Conservation (phyloP, 2,888 invertebrate species). For the Drosophila acutilabella region DNA sequence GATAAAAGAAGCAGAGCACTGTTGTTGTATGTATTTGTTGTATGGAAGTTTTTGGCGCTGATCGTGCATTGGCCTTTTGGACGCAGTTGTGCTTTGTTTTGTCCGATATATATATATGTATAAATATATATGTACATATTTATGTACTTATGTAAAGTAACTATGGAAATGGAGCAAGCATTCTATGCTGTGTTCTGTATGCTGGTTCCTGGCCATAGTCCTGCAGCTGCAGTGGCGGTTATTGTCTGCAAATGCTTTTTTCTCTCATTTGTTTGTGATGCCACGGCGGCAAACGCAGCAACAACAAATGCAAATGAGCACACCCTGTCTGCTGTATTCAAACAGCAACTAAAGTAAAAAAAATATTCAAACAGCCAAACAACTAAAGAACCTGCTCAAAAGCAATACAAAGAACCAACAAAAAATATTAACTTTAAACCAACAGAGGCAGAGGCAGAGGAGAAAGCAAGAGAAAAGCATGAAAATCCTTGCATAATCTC, state of each 20-base stretch:
- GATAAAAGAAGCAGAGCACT: conserved; percentile 9
- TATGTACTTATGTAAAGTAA: neutral
- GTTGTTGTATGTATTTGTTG: conserved; percentile 25
- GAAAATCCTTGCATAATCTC: conserved; percentile 32
- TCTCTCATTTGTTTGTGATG: conserved; percentile 47
- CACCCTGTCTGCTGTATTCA: conserved; percentile 35
- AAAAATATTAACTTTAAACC: conserved; percentile 58
- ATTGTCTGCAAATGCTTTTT: conserved; percentile 61
- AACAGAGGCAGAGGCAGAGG: conserved; percentile 5
- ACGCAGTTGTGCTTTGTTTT: conserved; percentile 36
- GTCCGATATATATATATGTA: neutral
- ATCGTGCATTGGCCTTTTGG: conserved; percentile 68
- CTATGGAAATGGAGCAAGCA: conserved; percentile 48
- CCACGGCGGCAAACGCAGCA: conserved; percentile 35
- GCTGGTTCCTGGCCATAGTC: conserved; percentile 21
- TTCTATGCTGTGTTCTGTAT: conserved; percentile 25
- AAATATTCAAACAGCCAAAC: conserved; percentile 5
- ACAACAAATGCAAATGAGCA: conserved; percentile 74
- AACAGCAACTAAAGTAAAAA: conserved; percentile 21
- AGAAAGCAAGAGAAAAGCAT: neutral
- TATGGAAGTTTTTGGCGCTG: conserved; percentile 50
- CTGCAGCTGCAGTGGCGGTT: conserved; percentile 47
- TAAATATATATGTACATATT: conserved; percentile 4
- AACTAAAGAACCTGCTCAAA: conserved; percentile 7
- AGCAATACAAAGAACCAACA: conserved; percentile 9